Evolutionary conservation across 2,797 vertebrate species (phyloP), one percentile per base, ranked within the genome.

Genomic region (Octomys mimax): DNA sequence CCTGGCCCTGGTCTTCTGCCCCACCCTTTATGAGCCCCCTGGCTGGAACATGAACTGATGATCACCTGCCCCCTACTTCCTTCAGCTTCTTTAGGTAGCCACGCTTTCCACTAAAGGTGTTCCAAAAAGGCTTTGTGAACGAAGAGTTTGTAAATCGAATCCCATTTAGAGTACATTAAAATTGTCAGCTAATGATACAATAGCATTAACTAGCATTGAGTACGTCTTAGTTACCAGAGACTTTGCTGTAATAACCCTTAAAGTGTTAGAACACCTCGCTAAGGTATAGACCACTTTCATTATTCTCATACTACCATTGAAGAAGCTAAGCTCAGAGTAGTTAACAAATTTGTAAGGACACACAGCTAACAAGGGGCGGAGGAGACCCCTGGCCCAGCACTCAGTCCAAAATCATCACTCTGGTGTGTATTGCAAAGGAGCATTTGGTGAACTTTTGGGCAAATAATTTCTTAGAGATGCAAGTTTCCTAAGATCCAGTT

Each of bases 151-250:
- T 70, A 90, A 64, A 77, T 28, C 36, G 68, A 91, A 89, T 89
- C 49, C 77, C 42, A 54, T 39, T 96, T 93, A 83, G 85, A 96
- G 88, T 90, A 59, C 19, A 83, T 46, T 75, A 66, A 62, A 88
- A 93, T 73, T 87, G 80, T 81, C 73, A 87, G 36, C 36, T 87
- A 68, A 93, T 85, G 62, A 82, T 6, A 28, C 42, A 49, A 36
- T 19, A 83, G 85, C 77, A 75, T 82, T 64, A 78, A 42, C 49
- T 36, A 54, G 19, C 79, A 77, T 2, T 61, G 73, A 92, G 18
- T 54, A 46, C 52, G 49, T 75, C 54, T 39, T 26, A 28, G 0
- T 26, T 81, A 62, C 66, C 5, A 26, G 92, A 24, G 8, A 66
- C 73, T 33, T 79, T 1, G 36, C 73, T 75, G 26, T 85, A 81